Evolutionary conservation across 2,797 vertebrate genomes (phyloP), one percentile per base, ranked within the genome.

Genomic region (Lepus townsendii): DNA sequence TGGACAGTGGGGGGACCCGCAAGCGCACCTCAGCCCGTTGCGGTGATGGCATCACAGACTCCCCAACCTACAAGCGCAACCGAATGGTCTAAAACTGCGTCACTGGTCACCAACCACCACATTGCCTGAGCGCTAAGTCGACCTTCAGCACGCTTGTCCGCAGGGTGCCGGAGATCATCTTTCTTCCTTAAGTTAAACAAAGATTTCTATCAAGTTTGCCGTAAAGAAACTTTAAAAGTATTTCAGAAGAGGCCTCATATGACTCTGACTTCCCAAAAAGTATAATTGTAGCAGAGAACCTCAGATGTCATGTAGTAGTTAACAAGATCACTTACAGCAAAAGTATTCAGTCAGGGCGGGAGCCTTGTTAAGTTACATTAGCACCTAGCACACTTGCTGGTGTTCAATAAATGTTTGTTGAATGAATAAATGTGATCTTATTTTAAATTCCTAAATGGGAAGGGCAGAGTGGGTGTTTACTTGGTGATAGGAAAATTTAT

Each of bases 1-100:
- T 99, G 98, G 99, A 99, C 98, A 99, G 98, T 98, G 98, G 98
- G 98, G 99, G 98, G 93, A 98, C 98, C 98, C 99, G 99, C 97
- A 99, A 99, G 99, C 99, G 99, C 98, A 99, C 99, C 98, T 99
- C 99, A 92, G 99, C 99, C 98, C 99, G 99, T 98, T 99, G 99
- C 95, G 98, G 98, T 96, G 99, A 99, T 83, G 99, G 99, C 98
- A 98, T 99, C 98, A 99, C 99, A 97, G 99, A 99, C 99, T 99
- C 99, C 93, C 99, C 99, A 72, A 99, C 99, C 96, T 99, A 99
- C 98, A 99, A 99, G 99, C 99, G 99, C 98, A 99, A 99, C 99
- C 98, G 99, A 98, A 99, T 99, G 99, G 99, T 99, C 98, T 99
- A 99, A 99, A 96, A 20, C 88, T 97, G 96, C 97, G 95, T 93